phyloP scores from a whole-genome alignment of 2,113 vertebrate genomes.

The Semnopithecus entellus region DNA sequence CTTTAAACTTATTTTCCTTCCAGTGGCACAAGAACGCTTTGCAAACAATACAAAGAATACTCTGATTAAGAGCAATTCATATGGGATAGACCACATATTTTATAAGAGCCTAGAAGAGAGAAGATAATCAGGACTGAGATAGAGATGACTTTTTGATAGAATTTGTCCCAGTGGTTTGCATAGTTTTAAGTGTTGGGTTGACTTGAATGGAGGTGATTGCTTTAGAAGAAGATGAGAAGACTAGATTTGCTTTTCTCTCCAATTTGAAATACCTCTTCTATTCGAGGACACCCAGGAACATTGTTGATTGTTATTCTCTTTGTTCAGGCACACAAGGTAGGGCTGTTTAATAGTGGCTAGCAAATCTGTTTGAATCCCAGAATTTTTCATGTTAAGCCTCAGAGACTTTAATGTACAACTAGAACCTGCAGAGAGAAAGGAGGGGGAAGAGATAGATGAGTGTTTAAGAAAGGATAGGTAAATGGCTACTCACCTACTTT shows the following conservation, averaged over 20 bases:
- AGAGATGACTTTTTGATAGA: conserved; percentile 14
- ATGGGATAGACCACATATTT: neutral
- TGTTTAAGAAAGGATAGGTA: neutral
- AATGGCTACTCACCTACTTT: neutral
- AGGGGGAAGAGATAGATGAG: neutral
- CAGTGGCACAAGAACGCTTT: neutral
- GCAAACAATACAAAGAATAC: neutral
- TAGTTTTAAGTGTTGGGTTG: neutral
- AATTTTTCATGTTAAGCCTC: neutral
- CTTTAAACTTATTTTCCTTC: conserved; percentile 45
- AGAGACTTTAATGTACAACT: neutral
- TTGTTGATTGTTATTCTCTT: neutral
- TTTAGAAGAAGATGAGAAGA: neutral
- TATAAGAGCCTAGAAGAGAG: neutral
- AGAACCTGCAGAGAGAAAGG: neutral
- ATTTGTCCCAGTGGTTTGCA: neutral
- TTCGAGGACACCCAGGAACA: neutral
- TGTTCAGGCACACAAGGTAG: neutral
- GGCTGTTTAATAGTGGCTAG: neutral
- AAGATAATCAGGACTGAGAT: neutral
- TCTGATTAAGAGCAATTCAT: neutral
- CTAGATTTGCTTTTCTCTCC: neutral
- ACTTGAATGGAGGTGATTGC: neutral
- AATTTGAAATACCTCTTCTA: neutral
- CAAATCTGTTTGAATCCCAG: neutral